phyloP scores from a whole-genome alignment of 2,888 invertebrate species.

The Dryobota labecula region DNA sequence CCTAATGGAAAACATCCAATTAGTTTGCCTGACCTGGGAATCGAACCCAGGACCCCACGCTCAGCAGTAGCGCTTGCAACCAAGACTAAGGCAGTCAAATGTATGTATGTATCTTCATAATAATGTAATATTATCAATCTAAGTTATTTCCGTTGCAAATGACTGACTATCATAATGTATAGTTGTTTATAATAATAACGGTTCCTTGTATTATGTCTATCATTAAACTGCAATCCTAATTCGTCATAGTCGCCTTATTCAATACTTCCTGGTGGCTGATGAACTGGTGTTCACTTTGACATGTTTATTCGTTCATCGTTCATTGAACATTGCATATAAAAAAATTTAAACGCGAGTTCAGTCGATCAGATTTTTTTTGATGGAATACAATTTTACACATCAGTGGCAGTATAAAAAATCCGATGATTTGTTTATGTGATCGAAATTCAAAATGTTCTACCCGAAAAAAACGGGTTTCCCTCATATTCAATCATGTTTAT shows the following conservation, averaged over 20 bases:
- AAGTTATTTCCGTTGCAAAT: slow-evolving; percentile 6
- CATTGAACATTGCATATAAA: slow-evolving; percentile 36
- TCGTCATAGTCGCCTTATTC: slow-evolving; percentile 49
- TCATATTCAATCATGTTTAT: slow-evolving; percentile 23
- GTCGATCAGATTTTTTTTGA: slow-evolving; percentile 19
- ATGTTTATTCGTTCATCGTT: slow-evolving; percentile 46
- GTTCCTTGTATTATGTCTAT: slow-evolving; percentile 41
- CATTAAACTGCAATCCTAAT: slow-evolving; percentile 52
- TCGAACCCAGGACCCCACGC: no score
- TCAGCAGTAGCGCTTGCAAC: no score
- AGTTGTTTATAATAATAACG: slow-evolving; percentile 35
- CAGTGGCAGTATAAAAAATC: slow-evolving; percentile 3
- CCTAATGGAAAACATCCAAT: no score
- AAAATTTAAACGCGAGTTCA: slow-evolving; percentile 32
- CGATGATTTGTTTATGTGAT: slow-evolving; percentile 16
- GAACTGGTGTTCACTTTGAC: slow-evolving; percentile 34
- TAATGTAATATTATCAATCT: slow-evolving; percentile 4
- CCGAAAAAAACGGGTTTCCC: background rate
- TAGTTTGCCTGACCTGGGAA: no score
- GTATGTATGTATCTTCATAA: no score
- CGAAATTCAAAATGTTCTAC: background rate
- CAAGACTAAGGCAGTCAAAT: no score
- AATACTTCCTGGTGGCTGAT: slow-evolving; percentile 50
- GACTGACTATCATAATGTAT: slow-evolving; percentile 2
- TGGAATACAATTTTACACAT: slow-evolving; percentile 24